Conservation (phyloP, 2,797 vertebrate genomes). For the Miichthys miiuy region DNA sequence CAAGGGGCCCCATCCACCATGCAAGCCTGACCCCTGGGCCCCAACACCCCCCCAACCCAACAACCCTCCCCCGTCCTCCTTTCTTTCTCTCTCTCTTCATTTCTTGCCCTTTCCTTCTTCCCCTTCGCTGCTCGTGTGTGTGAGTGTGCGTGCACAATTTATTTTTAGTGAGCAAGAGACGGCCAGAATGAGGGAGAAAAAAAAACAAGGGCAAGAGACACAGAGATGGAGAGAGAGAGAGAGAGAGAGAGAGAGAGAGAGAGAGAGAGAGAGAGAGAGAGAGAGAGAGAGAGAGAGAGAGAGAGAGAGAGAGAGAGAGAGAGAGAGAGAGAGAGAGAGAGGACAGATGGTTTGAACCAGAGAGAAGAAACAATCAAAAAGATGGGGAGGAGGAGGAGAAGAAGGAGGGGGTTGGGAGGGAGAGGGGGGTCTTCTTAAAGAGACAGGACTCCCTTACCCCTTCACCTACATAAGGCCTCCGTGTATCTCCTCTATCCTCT, state of each 20-base stretch:
- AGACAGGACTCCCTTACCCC: conserved; percentile 75
- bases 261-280: conserved; percentile 5
- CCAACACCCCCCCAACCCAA: conserved; percentile 15
- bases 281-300: not conserved
- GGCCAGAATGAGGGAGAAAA: too few relatives aligned
- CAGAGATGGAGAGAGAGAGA: conserved; percentile 5
- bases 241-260: conserved; percentile 9
- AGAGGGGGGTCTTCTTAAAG: conserved; percentile 73
- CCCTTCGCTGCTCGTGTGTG: conserved; percentile 13
- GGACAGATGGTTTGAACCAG: conserved; percentile 78
- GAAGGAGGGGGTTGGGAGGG: not conserved
- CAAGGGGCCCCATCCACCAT: conserved; percentile 55
- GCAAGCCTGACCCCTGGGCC: conserved; percentile 60
- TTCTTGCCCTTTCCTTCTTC: conserved; percentile 45
- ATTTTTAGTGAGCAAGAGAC: conserved; percentile 45
- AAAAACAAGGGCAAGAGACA: not conserved
- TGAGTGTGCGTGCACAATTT: conserved; percentile 15
- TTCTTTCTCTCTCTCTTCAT: conserved; percentile 35
- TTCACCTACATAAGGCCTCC: conserved; percentile 71
- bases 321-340: conserved; percentile 31
- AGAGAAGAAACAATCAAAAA: conserved; percentile 78
- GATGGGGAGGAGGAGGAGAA: conserved; percentile 43
- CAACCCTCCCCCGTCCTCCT: conserved; percentile 24
- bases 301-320: conserved; percentile 15
- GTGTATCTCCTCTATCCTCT: conserved; percentile 2